Conservation (phyloP, 2,888 invertebrate genomes). For the Buathra laborator region DNA sequence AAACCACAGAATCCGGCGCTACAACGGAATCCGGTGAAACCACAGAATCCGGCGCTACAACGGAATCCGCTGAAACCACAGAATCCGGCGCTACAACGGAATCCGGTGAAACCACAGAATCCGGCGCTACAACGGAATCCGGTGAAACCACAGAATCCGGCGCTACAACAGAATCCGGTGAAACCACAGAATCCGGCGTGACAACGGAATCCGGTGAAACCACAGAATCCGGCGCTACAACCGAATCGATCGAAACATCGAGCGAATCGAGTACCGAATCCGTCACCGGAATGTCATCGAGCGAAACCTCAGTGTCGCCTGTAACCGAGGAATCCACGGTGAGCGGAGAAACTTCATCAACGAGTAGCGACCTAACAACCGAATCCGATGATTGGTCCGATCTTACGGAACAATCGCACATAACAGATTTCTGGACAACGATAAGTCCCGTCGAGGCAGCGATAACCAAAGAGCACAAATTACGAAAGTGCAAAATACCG, state of each 20-base stretch:
- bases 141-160: slow-evolving; percentile 68
- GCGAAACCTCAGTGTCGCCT: background rate
- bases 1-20: slow-evolving; percentile 65
- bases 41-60: slow-evolving; percentile 71
- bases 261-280: slow-evolving; percentile 71
- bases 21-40: slow-evolving; percentile 74
- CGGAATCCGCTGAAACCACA: slow-evolving; percentile 70
- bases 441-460: slow-evolving; percentile 86
- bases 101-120: slow-evolving; percentile 67
- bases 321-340: slow-evolving; percentile 77
- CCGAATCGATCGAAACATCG: slow-evolving; percentile 68
- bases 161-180: slow-evolving; percentile 69
- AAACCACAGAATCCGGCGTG: slow-evolving; percentile 54
- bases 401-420: slow-evolving; percentile 76
- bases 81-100: slow-evolving; percentile 69
- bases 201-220: slow-evolving; percentile 74
- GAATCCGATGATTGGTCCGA: slow-evolving; percentile 73
- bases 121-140: slow-evolving; percentile 71
- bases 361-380: slow-evolving; percentile 65
- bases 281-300: slow-evolving; percentile 71
- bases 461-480: slow-evolving; percentile 85
- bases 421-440: slow-evolving; percentile 86
- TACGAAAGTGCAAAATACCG: slow-evolving; percentile 87
- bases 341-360: slow-evolving; percentile 61
- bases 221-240: slow-evolving; percentile 71